Evolutionary conservation across 2,797 vertebrate genomes (phyloP).

Genomic region (Melanogrammus aeglefinus): DNA sequence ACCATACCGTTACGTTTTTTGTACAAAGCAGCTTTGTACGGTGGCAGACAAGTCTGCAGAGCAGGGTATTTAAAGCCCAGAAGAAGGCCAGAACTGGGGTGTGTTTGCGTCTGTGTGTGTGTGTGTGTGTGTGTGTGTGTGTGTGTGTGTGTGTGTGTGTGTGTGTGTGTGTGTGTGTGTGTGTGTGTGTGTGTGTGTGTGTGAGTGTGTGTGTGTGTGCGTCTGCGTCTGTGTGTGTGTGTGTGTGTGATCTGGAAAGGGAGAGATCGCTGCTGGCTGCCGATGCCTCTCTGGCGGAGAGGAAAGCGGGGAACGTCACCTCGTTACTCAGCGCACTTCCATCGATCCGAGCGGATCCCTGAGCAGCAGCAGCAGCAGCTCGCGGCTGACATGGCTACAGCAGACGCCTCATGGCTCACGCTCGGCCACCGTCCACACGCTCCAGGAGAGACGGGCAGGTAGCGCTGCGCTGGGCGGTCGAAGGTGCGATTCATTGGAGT

Average conservation of each 20-base stretch:
- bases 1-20: background rate
- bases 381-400: constrained; percentile 45
- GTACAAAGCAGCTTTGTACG: background rate
- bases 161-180: constrained; percentile 8
- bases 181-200: constrained; percentile 8
- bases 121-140: background rate
- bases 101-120: constrained; percentile 18
- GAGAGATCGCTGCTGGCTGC: constrained; percentile 48
- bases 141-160: constrained; percentile 8
- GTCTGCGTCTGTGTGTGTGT: constrained; percentile 3
- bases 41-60: background rate
- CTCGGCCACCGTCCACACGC: background rate
- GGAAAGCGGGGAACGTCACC: constrained; percentile 59
- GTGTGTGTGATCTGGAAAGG: constrained; percentile 30
- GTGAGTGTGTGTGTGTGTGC: constrained; percentile 18
- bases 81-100: constrained; percentile 24
- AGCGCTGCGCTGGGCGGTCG: constrained; percentile 15
- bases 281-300: constrained; percentile 57
- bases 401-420: constrained; percentile 63
- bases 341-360: constrained; percentile 62
- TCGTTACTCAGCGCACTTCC: constrained; percentile 72
- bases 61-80: background rate
- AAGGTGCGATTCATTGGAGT: constrained; percentile 51
- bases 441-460: constrained; percentile 13
- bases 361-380: constrained; percentile 50